Evolutionary conservation across 2,113 vertebrate genomes (phyloP).

Genomic region (Grammomys surdaster): DNA sequence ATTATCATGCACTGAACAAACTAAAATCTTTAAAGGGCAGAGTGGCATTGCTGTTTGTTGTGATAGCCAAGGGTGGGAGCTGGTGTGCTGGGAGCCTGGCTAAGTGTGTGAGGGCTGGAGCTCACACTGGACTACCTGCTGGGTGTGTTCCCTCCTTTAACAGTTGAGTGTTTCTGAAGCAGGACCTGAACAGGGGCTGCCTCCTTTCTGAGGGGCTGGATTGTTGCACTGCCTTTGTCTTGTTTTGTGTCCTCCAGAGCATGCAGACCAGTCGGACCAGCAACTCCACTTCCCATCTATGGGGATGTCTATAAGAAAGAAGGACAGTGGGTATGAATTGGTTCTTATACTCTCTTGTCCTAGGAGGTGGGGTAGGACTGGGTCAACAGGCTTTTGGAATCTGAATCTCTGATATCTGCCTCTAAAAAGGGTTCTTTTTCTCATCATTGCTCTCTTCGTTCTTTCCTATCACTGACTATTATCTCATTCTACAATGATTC

Average conservation of each 20-base stretch:
- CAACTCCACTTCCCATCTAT: conserved; percentile 93
- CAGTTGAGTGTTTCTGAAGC: conserved; percentile 87
- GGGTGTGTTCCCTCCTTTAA: conserved; percentile 55
- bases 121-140: rapidly evolving
- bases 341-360: background rate
- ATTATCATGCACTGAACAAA: background rate
- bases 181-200: conserved; percentile 87
- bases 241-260: conserved; percentile 84
- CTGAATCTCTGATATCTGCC: background rate
- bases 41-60: background rate
- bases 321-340: background rate
- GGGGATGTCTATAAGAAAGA: conserved; percentile 84
- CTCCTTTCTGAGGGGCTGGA: conserved; percentile 87
- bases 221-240: conserved; percentile 92
- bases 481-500: background rate
- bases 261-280: conserved; percentile 93
- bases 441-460: background rate
- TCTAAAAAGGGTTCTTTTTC: background rate
- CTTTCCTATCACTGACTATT: background rate
- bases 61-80: background rate
- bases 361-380: rapidly evolving
- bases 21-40: background rate
- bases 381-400: background rate
- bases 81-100: background rate
- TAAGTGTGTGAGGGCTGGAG: too few relatives aligned